Base-by-base conservation (phyloP, 2,797 vertebrate species). In the Calcarius lapponicus region DNA sequence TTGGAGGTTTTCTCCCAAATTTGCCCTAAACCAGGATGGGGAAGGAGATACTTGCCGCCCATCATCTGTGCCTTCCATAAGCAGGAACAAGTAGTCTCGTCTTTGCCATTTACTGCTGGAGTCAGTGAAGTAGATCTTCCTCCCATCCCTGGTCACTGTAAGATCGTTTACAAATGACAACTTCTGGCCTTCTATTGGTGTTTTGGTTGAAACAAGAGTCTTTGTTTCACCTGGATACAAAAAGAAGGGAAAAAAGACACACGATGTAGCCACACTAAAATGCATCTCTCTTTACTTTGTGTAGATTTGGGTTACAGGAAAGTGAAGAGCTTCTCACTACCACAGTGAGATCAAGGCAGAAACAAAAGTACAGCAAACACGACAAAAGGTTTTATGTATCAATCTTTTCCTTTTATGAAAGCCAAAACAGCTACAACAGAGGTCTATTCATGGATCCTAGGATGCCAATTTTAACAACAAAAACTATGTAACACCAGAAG, bases 41-140 rank as follows among this genome's bases (percentile, higher is more conserved):
- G 36, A 54, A 81, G 66, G 32, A 60, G 74, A 91, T 80, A 97
- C 97, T 98, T 98, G 98, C 99, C 99, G 98, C 50, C 99, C 99
- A 83, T 99, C 99, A 28, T 98, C 98, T 0, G 98, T 99, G 94
- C 98, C 99, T 97, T 99, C 99, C 99, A 99, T 99, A 81, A 99
- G 82, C 79, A 99, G 98, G 53, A 98, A 96, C 65, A 99, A 85
- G 93, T 98, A 99, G 96, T 99, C 98, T 62, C 97, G 97, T 90
- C 99, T 98, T 96, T 99, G 98, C 99, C 99, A 99, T 94, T 98
- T 99, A 97, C 98, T 99, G 98, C 99, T 99, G 80, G 99, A 99
- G 95, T 99, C 99, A 0, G 99, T 99, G 97, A 99, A 99, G 94
- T 98, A 99, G 95, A 99, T 97, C 97, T 99, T 99, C 91, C 98